Percentiles rank a stretch among this genome's conserved stretches.
phyloP scores from a whole-genome alignment of 1,140 invertebrate species.

The Galleria mellonella region DNA sequence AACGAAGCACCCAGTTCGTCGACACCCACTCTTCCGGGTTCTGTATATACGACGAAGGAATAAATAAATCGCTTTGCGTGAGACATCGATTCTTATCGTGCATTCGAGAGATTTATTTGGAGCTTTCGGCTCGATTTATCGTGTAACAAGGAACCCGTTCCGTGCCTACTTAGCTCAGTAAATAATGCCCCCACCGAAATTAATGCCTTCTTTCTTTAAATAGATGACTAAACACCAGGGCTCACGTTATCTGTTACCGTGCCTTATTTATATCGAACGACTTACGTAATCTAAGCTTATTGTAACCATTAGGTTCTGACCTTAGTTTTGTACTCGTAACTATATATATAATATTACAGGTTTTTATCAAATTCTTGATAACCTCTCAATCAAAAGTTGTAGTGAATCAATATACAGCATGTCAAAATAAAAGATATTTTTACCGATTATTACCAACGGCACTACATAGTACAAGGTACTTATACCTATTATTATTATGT shows the following conservation, averaged over 20 bases:
- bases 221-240: slow-evolving; percentile 67
- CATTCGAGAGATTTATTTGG: slow-evolving; percentile 61
- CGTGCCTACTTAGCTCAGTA: slow-evolving; percentile 68
- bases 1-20: slow-evolving; percentile 25
- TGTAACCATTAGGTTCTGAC: too few species aligned
- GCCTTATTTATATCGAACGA: slow-evolving; percentile 47
- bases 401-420: too few species aligned
- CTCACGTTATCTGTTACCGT: slow-evolving; percentile 59
- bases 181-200: slow-evolving; percentile 63
- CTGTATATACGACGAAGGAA: slow-evolving; percentile 34
- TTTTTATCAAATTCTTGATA: too few species aligned
- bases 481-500: too few species aligned
- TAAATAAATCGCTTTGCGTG: slow-evolving; percentile 62
- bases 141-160: slow-evolving; percentile 62
- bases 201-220: slow-evolving; percentile 69
- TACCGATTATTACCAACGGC: too few species aligned
- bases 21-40: slow-evolving; percentile 42
- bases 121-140: slow-evolving; percentile 60
- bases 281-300: slow-evolving; percentile 59
- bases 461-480: too few species aligned
- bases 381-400: too few species aligned
- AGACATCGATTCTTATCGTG: slow-evolving; percentile 71
- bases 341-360: too few species aligned
- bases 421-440: too few species aligned
- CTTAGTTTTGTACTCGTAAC: too few species aligned